phyloP scores from a whole-genome alignment of 2,113 vertebrate genomes.

The Pteropus alecto region DNA sequence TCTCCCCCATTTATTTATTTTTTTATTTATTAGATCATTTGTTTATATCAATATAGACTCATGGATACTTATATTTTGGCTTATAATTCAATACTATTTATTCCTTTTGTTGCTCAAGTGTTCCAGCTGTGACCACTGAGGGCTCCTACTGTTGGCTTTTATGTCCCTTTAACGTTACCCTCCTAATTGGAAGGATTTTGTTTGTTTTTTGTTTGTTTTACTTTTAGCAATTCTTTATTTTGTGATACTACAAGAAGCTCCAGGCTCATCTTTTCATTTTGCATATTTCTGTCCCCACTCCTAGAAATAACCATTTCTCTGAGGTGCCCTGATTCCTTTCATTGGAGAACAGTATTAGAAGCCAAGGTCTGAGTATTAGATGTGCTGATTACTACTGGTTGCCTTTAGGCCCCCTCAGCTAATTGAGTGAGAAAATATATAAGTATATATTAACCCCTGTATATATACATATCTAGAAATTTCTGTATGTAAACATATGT shows the following conservation, averaged over 20 bases:
- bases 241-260: neutral
- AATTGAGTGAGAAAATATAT: neutral
- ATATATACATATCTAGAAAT: neutral
- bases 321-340: neutral
- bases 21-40: neutral
- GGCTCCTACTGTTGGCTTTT: neutral
- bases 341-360: neutral
- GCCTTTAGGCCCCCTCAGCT: neutral
- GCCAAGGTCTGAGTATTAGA: neutral
- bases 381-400: neutral
- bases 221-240: neutral
- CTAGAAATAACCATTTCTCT: neutral
- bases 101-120: neutral
- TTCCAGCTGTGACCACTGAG: neutral
- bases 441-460: neutral
- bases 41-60: neutral
- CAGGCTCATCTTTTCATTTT: neutral
- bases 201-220: neutral
- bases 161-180: neutral
- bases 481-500: neutral
- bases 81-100: neutral
- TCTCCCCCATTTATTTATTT: neutral
- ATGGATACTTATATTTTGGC: neutral
- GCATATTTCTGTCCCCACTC: neutral
- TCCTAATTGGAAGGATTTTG: neutral